These are phyloP conservation scores for Heliconius himera DNA, from an alignment of 1,140 invertebrate species.

Conservation along the genomic window DNA sequence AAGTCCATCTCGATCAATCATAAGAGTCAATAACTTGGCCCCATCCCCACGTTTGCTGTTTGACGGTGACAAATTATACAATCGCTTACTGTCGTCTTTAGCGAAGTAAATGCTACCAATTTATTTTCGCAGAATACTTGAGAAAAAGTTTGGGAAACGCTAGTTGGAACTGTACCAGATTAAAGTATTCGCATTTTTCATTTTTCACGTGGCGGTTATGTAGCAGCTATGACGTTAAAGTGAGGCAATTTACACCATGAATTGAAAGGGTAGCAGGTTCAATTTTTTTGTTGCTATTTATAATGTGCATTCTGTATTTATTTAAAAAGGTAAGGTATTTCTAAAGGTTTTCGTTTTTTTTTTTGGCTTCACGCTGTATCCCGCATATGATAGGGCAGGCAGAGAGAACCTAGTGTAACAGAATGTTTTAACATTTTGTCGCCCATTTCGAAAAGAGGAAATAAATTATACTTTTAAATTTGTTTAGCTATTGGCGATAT, in stretches of 20 bases:
- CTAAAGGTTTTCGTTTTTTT: too few relatives aligned
- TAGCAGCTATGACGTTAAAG: background rate
- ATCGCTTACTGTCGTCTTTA: constrained; percentile 45
- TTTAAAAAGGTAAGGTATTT: too few relatives aligned
- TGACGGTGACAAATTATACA: constrained; percentile 45
- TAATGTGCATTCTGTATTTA: background rate
- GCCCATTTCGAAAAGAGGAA: too few relatives aligned
- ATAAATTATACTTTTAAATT: too few relatives aligned
- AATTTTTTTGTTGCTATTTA: background rate
- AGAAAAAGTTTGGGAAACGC: constrained; percentile 8
- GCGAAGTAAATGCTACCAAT: constrained; percentile 35
- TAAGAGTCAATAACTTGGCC: constrained; percentile 40
- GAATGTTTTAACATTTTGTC: too few relatives aligned
- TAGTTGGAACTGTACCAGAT: constrained; percentile 15
- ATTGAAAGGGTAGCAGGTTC: background rate
- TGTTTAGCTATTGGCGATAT: too few relatives aligned
- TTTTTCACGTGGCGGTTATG: constrained; percentile 3
- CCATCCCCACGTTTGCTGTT: constrained; percentile 16
- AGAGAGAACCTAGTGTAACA: too few relatives aligned
- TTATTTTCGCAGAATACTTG: constrained; percentile 23
- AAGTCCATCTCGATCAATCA: constrained; percentile 39
- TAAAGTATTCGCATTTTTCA: constrained; percentile 12
- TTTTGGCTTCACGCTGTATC: too few relatives aligned
- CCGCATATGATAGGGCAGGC: too few relatives aligned
- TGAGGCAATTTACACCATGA: background rate